phyloP scores from a whole-genome alignment of 2,113 vertebrate species.

The Podarcis cretensis region DNA sequence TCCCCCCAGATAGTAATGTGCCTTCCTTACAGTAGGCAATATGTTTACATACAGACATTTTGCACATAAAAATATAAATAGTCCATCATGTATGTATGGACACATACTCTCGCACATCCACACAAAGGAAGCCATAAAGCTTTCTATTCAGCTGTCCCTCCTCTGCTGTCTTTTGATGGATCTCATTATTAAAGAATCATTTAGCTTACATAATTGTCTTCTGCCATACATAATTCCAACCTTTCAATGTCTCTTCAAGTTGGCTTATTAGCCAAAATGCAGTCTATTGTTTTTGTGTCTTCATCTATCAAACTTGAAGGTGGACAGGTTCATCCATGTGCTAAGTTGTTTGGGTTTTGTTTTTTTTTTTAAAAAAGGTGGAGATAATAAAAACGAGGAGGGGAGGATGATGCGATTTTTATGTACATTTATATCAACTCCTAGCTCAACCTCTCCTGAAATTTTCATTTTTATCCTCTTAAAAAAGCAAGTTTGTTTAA shows the following conservation, averaged over 20 bases:
- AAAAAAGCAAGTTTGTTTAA: constrained; percentile 3
- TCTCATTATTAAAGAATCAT: constrained; percentile 76
- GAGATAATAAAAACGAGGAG: background rate
- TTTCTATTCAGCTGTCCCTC: constrained; percentile 47
- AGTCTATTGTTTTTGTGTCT: constrained; percentile 64
- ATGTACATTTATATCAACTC: constrained; percentile 62
- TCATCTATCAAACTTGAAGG: constrained; percentile 61
- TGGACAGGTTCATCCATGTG: constrained; percentile 39
- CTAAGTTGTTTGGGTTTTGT: background rate
- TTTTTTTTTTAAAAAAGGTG: background rate
- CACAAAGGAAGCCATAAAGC: constrained; percentile 45
- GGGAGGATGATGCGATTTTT: constrained; percentile 31
- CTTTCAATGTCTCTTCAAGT: constrained; percentile 72
- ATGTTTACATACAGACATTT: constrained; percentile 29
- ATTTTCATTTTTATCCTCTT: constrained; percentile 60
- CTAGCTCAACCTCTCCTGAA: constrained; percentile 69
- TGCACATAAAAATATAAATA: constrained; percentile 31
- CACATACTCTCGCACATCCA: constrained; percentile 14
- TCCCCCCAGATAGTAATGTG: background rate
- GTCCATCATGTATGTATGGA: constrained; percentile 29
- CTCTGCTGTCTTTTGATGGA: constrained; percentile 63
- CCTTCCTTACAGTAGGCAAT: background rate
- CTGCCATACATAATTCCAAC: constrained; percentile 73
- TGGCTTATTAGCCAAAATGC: constrained; percentile 73
- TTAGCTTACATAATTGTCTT: constrained; percentile 74